Evolutionary conservation across 2,113 vertebrate species (phyloP).

Genomic region (Leptodactylus fuscus): DNA sequence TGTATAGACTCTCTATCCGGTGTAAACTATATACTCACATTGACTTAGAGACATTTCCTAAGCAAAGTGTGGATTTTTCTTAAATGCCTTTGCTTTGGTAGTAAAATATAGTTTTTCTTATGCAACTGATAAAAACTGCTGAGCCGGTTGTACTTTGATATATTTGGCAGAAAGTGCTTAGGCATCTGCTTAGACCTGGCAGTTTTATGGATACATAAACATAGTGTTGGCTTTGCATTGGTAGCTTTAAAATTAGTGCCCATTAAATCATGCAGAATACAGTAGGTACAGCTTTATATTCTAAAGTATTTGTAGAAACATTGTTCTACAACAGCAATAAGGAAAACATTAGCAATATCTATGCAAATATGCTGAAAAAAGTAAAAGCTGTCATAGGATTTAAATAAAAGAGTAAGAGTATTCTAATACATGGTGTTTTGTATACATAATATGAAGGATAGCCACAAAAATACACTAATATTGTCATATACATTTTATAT

Average conservation of each 20-base stretch:
- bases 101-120: conserved; percentile 43
- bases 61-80: background rate
- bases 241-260: conserved; percentile 52
- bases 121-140: conserved; percentile 48
- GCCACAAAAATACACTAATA: background rate
- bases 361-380: background rate
- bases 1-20: background rate
- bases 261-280: conserved; percentile 51
- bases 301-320: conserved; percentile 2
- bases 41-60: background rate
- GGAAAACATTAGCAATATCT: background rate
- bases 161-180: conserved; percentile 58
- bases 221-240: conserved; percentile 45
- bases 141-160: conserved; percentile 55
- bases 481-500: too few relatives aligned
- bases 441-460: background rate
- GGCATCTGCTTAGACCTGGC: conserved; percentile 56
- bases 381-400: background rate
- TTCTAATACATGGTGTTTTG: too few relatives aligned
- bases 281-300: background rate
- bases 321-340: conserved; percentile 33
- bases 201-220: conserved; percentile 59
- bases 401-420: background rate
- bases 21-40: conserved; percentile 1
- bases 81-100: conserved; percentile 40